Evolutionary conservation across 2,797 vertebrate genomes (phyloP), one percentile per base, ranked within the genome.

Genomic region (Xenentodon cancila): DNA sequence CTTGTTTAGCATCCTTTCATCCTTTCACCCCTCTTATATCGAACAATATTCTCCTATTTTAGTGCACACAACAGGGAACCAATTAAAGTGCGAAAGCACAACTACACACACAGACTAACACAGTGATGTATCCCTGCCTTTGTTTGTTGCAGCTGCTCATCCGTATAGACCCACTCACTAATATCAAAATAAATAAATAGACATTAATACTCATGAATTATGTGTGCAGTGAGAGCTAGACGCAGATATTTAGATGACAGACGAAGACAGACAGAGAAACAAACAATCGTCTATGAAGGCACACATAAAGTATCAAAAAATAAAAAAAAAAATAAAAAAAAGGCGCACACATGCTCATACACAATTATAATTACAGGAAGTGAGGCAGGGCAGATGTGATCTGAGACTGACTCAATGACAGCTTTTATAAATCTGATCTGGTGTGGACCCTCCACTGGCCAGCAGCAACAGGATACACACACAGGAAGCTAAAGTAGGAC

Each of bases 171-270:
- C 65, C 21, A 54, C 71, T 84, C 75, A 89, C 89, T 78, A 85
- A 89, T 88, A 88, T 89, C 87, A 70, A 88, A 89, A 86, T 76
- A 80, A 85, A 88, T 87, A 86, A 89, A 78, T 64, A 80, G 64
- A 65, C 64, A 75, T 86, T 86, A 84, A 81, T 62, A 68, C 83
- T 88, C 83, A 84, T 91, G 82, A 86, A 91, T 90, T 72, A 91
- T 90, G 83, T 37, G 50, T 3, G 18, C 17, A 44, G 27, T 50
- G 61, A 73, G 62, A 85, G 56, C 46, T 75, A 55, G 66, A 59
- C 56, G 62, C 46, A 78, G n/a, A 67, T 58, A 73, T 21, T 25
- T 32, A 34, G 47, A 37, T 58, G 53, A 62, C 22, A 52, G 62
- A 70, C 30, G 59, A 27, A 61, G 37, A 64, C 64, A 63, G 5